These are phyloP conservation scores for Danionella dracula DNA, from an alignment of 2,797 vertebrate species.

Conservation along the genomic window DNA sequence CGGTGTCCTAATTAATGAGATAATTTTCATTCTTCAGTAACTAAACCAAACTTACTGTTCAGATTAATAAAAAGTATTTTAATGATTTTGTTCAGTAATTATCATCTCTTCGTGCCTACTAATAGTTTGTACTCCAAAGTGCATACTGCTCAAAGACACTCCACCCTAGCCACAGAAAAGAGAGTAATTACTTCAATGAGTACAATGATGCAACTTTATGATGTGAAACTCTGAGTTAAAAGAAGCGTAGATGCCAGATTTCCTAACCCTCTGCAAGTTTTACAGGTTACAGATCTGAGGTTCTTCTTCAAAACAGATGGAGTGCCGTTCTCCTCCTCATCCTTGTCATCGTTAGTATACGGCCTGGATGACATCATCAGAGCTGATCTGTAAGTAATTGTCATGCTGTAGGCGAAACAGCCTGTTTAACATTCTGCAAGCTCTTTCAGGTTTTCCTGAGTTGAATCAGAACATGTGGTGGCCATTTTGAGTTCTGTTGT, in stretches of 20 bases:
- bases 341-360: constrained; percentile 34
- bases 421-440: constrained; percentile 47
- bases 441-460: constrained; percentile 44
- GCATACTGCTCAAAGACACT: background rate
- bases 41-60: too few relatives aligned
- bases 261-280: constrained; percentile 33
- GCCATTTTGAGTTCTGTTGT: constrained; percentile 53
- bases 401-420: constrained; percentile 47
- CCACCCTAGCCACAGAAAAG: background rate
- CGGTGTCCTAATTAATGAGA: too few relatives aligned
- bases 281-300: background rate
- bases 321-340: constrained; percentile 45
- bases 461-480: constrained; percentile 64
- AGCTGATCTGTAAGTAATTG: constrained; percentile 61
- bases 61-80: too few relatives aligned
- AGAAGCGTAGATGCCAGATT: constrained; percentile 12
- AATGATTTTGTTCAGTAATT: background rate
- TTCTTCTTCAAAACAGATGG: background rate
- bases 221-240: background rate
- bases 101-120: background rate
- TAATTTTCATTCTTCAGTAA: too few relatives aligned
- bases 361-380: constrained; percentile 53
- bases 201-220: background rate
- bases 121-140: background rate
- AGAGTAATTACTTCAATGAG: background rate